Conservation (phyloP, 2,113 vertebrate genomes). For the Cricetomys ansorgei region DNA sequence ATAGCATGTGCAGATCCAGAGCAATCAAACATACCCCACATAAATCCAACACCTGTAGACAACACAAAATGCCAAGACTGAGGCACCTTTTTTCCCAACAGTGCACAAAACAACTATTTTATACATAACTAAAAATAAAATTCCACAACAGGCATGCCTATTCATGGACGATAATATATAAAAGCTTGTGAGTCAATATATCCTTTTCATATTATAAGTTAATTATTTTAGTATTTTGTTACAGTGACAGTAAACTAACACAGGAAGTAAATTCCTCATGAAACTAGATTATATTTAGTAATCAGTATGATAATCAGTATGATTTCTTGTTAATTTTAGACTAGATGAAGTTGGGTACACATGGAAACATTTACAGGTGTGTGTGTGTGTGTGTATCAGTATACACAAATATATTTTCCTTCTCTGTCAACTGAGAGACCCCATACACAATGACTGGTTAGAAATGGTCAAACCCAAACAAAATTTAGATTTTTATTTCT, state of each 20-base stretch:
- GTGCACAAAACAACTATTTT: no score
- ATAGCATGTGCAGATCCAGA: no score
- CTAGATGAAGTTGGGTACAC: not conserved
- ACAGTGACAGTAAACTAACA: not conserved
- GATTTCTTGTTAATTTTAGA: not conserved
- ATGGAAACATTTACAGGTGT: not conserved
- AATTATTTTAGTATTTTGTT: not conserved
- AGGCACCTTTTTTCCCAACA: no score
- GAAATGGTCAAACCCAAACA: not conserved
- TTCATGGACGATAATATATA: not conserved
- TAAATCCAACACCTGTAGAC: no score
- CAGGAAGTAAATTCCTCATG: not conserved
- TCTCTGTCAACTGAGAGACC: not conserved
- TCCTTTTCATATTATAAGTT: not conserved
- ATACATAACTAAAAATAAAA: no score
- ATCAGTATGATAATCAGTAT: not conserved
- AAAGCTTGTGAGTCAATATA: not conserved
- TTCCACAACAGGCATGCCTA: no score
- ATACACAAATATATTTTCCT: not conserved
- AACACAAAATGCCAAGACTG: no score
- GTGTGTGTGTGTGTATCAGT: not conserved
- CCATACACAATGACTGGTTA: not conserved
- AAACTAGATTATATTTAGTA: not conserved
- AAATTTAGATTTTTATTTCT: not conserved
- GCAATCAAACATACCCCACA: no score